Base-by-base conservation (phyloP, 2,797 vertebrate genomes). In the Galago senegalensis region DNA sequence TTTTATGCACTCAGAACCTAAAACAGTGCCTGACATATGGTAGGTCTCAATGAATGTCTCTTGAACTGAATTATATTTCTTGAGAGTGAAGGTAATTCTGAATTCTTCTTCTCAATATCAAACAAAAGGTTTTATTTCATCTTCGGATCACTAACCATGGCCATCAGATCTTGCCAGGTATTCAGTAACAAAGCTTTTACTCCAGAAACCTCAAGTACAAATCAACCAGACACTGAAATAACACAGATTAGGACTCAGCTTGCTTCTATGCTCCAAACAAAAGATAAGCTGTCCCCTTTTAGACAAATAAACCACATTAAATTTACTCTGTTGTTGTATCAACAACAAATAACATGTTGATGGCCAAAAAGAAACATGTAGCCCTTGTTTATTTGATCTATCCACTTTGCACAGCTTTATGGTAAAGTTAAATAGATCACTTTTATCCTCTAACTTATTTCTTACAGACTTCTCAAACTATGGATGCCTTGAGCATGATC, bases 281-380 rank as follows among this genome's bases (percentile, higher is more conserved):
- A 96, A 96, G 96, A 96, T 92, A 97, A 96, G 75, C 43, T 96
- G 86, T 94, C 96, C 70, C 69, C 46, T 83, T 79, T 94, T 75
- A 96, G 82, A 84, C 89, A 96, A 93, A 96, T 95, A 96, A 94
- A 83, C 88, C 83, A 80, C 61, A 80, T 83, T 83, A 83, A 93
- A 92, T 89, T 93, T 95, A 72, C 70, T 91, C 7, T 60, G 34
- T 88, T 92, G 20, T 92, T 92, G 20, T 92, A 95, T 91, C 83
- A 93, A 88, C 88, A 93, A 82, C 27, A 96, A 97, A 91, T 89
- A 94, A 40, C 46, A 25, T 67, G 43, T 49, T 95, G 79, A 75
- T 83, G 79, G 75, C 75, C 83, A 97, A 76, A 7, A 89, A 88
- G 75, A 91, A 89, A 92, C 79, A 83, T 93, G 65, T 49, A 87